Base-by-base conservation (phyloP, 2,888 invertebrate species). In the Brachyopa scutellaris region DNA sequence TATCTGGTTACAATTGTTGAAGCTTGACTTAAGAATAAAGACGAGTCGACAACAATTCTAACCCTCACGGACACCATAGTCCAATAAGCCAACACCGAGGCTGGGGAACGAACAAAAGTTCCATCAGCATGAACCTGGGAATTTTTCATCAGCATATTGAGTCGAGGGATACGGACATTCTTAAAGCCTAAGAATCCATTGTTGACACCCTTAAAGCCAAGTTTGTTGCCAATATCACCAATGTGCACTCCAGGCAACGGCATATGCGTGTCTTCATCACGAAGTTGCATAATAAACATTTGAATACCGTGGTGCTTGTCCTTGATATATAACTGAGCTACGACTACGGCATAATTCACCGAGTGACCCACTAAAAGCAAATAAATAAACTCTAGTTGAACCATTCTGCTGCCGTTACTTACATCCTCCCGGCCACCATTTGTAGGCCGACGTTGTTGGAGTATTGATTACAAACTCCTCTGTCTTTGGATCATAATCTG, bases 361-460 rank as follows among this genome's bases (percentile, higher is more conserved):
- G 97, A 96, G 85, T 97, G 97, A 0, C 97, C 26, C 26, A 26
- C 26, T 26, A 6, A 6, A 26, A 26, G 6, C n/a, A n/a, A n/a
- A n/a, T n/a, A n/a, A n/a, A n/a, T n/a, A n/a, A n/a, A n/a, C n/a
- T n/a, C n/a, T n/a, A n/a, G n/a, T n/a, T n/a, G n/a, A n/a, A n/a
- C n/a, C n/a, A n/a, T n/a, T n/a, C n/a, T n/a, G n/a, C n/a, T n/a
- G n/a, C n/a, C n/a, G n/a, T n/a, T 26, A 93, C 95, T 93, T 91
- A 97, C 97, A 91, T 88, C 95, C 95, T 17, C 97, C 98, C 19
- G 97, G 97, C 98, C 97, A 98, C 97, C 97, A 98, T 91, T 98
- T 98, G 88, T 95, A 96, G 0, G 98, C 94, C 0, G 97, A 95
- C 36, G 97, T 90, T 0, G 95, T 95, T 0, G 98, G 98, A 62